Conservation (phyloP, 2,797 vertebrate species). For the Thunnus albacares region DNA sequence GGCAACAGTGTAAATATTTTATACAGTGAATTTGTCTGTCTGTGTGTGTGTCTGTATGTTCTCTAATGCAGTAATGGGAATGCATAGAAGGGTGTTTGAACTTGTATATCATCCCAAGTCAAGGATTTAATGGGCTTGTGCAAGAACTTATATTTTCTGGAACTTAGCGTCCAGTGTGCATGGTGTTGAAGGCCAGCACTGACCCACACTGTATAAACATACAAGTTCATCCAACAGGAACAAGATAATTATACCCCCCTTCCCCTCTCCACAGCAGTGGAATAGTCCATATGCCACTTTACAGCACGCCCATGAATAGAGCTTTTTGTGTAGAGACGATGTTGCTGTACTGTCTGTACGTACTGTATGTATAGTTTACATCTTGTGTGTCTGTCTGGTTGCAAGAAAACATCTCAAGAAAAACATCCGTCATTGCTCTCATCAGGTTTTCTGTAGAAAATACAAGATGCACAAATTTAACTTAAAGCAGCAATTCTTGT, state of each 20-base stretch:
- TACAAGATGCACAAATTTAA: neutral
- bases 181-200: slow-evolving; percentile 2
- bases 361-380: neutral
- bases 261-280: slow-evolving; percentile 35
- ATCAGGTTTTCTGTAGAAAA: neutral
- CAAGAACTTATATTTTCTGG: slow-evolving; percentile 4
- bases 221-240: slow-evolving; percentile 56
- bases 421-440: neutral
- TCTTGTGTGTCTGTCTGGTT: neutral
- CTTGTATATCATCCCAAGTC: slow-evolving; percentile 25
- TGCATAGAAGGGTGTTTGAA: slow-evolving; percentile 33
- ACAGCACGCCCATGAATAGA: slow-evolving; percentile 56
- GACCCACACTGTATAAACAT: slow-evolving; percentile 48
- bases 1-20: slow-evolving; percentile 84
- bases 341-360: slow-evolving; percentile 18
- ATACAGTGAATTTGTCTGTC: slow-evolving; percentile 35
- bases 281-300: slow-evolving; percentile 59
- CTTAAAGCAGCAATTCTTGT: neutral
- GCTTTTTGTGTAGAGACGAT: slow-evolving; percentile 48
- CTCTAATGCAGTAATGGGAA: slow-evolving; percentile 20
- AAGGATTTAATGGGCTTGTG: slow-evolving; percentile 22
- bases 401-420: neutral
- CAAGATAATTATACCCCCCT: slow-evolving; percentile 63
- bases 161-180: slow-evolving; percentile 5
- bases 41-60: slow-evolving; percentile 46